phyloP scores from a whole-genome alignment of 2,113 vertebrate genomes.

The Clarias batrachus region DNA sequence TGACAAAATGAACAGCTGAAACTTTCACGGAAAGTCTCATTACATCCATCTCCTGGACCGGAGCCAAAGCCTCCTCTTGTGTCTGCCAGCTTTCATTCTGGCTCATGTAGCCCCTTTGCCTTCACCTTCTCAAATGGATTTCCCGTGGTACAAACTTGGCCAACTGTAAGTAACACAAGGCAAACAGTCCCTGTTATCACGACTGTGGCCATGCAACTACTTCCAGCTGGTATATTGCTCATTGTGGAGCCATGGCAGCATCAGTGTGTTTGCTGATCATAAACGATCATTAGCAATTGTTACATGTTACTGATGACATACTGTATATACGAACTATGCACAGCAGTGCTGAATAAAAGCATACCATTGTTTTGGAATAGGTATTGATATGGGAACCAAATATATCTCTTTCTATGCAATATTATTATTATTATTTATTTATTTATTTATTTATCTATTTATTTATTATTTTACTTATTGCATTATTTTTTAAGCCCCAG shows the following conservation, averaged over 20 bases:
- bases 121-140: constrained; percentile 61
- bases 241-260: background rate
- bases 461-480: too few species aligned
- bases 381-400: background rate
- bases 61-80: constrained; percentile 23
- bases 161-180: constrained; percentile 66
- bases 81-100: constrained; percentile 51
- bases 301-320: constrained; percentile 15
- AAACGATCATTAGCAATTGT: constrained; percentile 6
- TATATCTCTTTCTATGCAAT: background rate
- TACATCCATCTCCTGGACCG: constrained; percentile 43
- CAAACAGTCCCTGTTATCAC: constrained; percentile 75
- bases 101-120: constrained; percentile 51
- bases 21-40: constrained; percentile 50
- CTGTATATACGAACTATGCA: constrained; percentile 7
- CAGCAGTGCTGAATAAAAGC: background rate
- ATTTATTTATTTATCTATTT: too few species aligned
- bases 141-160: constrained; percentile 52
- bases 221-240: constrained; percentile 47
- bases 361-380: background rate
- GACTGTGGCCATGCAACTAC: constrained; percentile 61
- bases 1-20: constrained; percentile 64
- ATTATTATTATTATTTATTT: too few species aligned
- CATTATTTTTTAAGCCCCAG: background rate
- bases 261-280: background rate